Conservation (phyloP, 2,113 vertebrate species). For the Anhinga anhinga region DNA sequence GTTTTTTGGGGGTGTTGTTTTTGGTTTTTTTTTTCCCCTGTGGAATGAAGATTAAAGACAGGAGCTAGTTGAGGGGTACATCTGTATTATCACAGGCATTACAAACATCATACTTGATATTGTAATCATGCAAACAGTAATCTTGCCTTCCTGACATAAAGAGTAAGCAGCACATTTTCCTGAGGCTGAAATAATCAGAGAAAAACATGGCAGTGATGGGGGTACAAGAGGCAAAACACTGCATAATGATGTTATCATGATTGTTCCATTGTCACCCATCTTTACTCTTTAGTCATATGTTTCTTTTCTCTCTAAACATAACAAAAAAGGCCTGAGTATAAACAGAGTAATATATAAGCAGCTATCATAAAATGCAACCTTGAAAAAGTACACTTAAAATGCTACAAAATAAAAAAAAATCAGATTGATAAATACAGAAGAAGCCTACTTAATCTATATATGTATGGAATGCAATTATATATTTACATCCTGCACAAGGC, state of each 20-base stretch:
- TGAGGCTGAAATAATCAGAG: slow-evolving; percentile 70
- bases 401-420: background rate
- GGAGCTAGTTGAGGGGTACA: slow-evolving; percentile 1
- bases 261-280: slow-evolving; percentile 61
- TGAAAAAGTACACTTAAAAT: background rate
- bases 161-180: slow-evolving; percentile 58
- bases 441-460: slow-evolving; percentile 26
- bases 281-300: slow-evolving; percentile 29
- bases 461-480: slow-evolving; percentile 12
- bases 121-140: slow-evolving; percentile 61
- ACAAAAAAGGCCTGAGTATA: slow-evolving; percentile 27
- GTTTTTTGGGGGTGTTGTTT: too few relatives aligned
- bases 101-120: slow-evolving; percentile 28
- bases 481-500: slow-evolving; percentile 25
- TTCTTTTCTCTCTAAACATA: slow-evolving; percentile 27
- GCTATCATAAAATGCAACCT: background rate
- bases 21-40: too few relatives aligned
- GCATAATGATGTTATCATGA: slow-evolving; percentile 57
- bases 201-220: slow-evolving; percentile 61
- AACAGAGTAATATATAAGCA: background rate
- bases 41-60: slow-evolving; percentile 31
- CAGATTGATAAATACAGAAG: slow-evolving; percentile 27
- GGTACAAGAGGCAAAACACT: slow-evolving; percentile 61
- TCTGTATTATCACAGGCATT: slow-evolving; percentile 63
- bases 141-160: slow-evolving; percentile 64